Evolutionary conservation across 1,140 invertebrate genomes (phyloP), one percentile per base, ranked within the genome.

Genomic region (Holotrichia oblita): DNA sequence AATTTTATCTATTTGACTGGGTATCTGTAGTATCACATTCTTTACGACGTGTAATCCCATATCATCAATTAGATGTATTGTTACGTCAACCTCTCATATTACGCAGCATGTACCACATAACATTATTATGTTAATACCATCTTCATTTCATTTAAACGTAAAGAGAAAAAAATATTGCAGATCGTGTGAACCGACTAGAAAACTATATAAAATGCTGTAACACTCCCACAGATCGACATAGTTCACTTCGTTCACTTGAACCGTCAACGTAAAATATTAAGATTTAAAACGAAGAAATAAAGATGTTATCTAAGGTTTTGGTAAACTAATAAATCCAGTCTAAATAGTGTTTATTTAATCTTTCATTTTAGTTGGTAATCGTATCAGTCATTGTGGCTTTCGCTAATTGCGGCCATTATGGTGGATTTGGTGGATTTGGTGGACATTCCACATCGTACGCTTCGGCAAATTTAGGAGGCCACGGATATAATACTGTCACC

Each of bases 381-480:
- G 3, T 69, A 22, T 24, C 27, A 1, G 9, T 34, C 12, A 12
- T 69, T 9, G 61, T 69, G 0, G 22, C 61, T 69, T 27, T 69
- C 12, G 61, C 2, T 9, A 69, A 69, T 34, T 69, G 61, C 22
- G 73, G 73, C 20, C 75, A 76, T 55, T 55, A 48, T n/a, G 27
- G 75, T 20, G 41, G 44, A 42, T 48, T 76, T n/a, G 27, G 75
- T 20, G 41, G 44, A 42, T 48, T 76, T 6, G 75, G 75, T 3
- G 75, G 75, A 4, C 44, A 48, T 9, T 76, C 75, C 22, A 55
- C 75, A 14, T 76, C 75, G n/a, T 76, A 76, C 22, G 75, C 75
- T 27, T 76, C 75, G 0, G 75, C 75, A 76, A 76, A 76, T 55
- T 76, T 76, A n/a, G 75, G 75, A 12, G 75, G 75, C 6, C 75